Evolutionary conservation across 2,113 vertebrate species (phyloP).

Genomic region (Myrmecobius fasciatus): DNA sequence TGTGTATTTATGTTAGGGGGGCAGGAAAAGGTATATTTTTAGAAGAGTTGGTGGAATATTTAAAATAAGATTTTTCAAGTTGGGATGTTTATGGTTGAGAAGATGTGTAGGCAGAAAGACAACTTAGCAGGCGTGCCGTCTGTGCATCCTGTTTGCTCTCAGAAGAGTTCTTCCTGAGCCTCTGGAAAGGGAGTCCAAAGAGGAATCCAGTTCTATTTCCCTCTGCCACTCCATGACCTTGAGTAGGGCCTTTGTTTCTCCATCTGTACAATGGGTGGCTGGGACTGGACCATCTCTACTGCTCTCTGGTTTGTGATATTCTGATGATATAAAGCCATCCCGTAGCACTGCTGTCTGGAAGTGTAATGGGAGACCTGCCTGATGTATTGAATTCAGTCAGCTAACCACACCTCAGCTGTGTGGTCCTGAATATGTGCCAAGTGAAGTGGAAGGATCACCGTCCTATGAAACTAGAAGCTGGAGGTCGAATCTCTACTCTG

Average conservation of each 20-base stretch:
- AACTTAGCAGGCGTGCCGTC: not conserved
- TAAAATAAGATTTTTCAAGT: conserved; percentile 74
- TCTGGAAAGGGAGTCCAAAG: conserved; percentile 47
- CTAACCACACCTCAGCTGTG: not conserved
- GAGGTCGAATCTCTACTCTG: not conserved
- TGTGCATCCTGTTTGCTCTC: conserved; percentile 66
- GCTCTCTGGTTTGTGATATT: not conserved
- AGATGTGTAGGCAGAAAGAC: conserved; percentile 42
- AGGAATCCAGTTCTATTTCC: not conserved
- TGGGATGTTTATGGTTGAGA: conserved; percentile 61
- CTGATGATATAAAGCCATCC: not conserved
- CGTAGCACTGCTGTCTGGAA: not conserved
- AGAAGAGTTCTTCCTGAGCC: conserved; percentile 62
- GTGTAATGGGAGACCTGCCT: not conserved
- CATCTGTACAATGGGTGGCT: not conserved
- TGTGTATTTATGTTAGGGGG: conserved; percentile 29
- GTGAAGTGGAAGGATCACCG: not conserved
- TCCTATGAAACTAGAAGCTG: not conserved
- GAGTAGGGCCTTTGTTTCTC: not conserved
- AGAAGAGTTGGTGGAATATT: conserved; percentile 63
- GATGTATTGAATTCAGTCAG: not conserved
- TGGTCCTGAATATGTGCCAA: not conserved
- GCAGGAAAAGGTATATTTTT: conserved; percentile 59
- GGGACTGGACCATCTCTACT: not conserved
- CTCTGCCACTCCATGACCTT: not conserved